Conservation (phyloP, 1,140 invertebrate species). For the Dicyema japonicum region DNA sequence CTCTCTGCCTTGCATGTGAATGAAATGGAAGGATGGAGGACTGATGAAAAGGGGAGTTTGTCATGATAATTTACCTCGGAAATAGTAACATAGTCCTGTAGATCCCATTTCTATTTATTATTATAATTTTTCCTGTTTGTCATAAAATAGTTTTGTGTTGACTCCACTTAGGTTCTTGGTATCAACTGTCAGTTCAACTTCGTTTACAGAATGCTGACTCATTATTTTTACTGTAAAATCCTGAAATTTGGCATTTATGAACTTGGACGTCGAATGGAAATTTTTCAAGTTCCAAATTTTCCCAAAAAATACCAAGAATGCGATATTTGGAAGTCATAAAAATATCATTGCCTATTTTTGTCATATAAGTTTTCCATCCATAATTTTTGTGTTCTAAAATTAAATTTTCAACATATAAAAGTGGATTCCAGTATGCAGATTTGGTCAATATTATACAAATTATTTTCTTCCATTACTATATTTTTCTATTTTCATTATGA, state of each 20-base stretch:
- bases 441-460: too few relatives aligned
- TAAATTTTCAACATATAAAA: constrained; percentile 5
- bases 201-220: constrained; percentile 6
- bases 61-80: constrained; percentile 5
- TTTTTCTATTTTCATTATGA: too few relatives aligned
- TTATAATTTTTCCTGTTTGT: background rate
- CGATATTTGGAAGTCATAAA: constrained; percentile 5
- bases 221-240: constrained; percentile 9
- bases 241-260: constrained; percentile 5
- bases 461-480: too few relatives aligned
- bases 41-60: constrained; percentile 3
- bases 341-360: constrained; percentile 3
- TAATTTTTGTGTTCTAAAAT: constrained; percentile 4
- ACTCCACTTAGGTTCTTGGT: constrained; percentile 8
- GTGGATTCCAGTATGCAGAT: constrained; percentile 6
- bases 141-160: constrained; percentile 5
- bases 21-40: constrained; percentile 5
- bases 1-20: constrained; percentile 6
- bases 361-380: constrained; percentile 4
- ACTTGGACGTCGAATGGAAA: constrained; percentile 7
- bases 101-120: constrained; percentile 8
- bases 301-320: constrained; percentile 5
- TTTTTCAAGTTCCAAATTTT: constrained; percentile 6
- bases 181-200: constrained; percentile 9
- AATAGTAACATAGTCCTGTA: constrained; percentile 8